These are phyloP conservation scores for Aulostomus chinensis DNA, from an alignment of 2,797 vertebrate genomes.

Conservation along the genomic window DNA sequence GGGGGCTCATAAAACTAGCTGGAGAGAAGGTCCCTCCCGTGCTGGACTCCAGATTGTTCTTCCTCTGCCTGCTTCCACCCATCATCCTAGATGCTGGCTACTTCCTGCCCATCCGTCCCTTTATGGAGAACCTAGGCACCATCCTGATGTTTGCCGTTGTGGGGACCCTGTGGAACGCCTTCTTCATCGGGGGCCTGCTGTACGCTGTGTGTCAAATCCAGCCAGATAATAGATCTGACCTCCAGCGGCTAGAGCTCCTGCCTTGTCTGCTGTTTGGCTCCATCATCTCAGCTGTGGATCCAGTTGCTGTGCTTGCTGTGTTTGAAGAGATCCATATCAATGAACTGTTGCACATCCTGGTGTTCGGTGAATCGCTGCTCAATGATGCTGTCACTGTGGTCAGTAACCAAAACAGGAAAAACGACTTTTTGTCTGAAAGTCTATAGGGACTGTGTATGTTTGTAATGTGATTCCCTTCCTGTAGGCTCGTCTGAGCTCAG, in stretches of 20 bases:
- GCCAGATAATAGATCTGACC: constrained; percentile 54
- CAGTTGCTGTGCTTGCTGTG: constrained; percentile 95
- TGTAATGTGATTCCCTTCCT: not conserved
- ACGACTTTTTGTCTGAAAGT: too few relatives aligned
- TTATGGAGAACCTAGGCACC: constrained; percentile 96
- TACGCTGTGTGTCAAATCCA: constrained; percentile 89
- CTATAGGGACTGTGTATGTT: too few relatives aligned
- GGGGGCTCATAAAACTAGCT: constrained; percentile 90
- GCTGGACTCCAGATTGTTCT: constrained; percentile 86
- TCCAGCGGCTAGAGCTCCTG: constrained; percentile 82
- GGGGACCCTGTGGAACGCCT: constrained; percentile 95
- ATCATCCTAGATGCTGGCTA: constrained; percentile 98
- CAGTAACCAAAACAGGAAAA: constrained; percentile 46
- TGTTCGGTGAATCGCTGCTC: constrained; percentile 96
- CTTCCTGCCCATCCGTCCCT: constrained; percentile 93
- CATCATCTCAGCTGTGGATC: constrained; percentile 96
- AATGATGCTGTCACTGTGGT: constrained; percentile 98
- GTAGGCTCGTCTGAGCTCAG: not conserved
- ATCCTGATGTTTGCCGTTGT: constrained; percentile 97
- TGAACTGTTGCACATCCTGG: constrained; percentile 94
- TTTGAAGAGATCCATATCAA: constrained; percentile 99
- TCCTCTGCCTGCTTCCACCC: constrained; percentile 93
- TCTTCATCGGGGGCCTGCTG: constrained; percentile 90
- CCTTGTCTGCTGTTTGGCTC: constrained; percentile 92
- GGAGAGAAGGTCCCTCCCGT: constrained; percentile 85